Conservation (phyloP, 2,797 vertebrate genomes). For the Sarcophilus harrisii region DNA sequence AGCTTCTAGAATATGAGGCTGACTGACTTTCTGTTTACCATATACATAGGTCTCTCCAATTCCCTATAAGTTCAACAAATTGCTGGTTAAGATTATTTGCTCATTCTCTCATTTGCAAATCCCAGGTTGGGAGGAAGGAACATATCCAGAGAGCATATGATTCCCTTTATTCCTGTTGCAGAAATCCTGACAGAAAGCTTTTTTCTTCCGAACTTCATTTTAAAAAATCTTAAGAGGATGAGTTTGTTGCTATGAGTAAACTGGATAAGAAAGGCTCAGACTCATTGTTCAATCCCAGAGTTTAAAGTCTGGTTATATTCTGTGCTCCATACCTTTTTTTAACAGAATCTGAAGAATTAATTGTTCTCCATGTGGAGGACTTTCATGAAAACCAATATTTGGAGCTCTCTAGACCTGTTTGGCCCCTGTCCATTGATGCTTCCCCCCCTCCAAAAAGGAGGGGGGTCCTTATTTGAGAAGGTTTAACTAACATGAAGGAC, state of each 20-base stretch:
- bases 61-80: not conserved
- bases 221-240: not conserved
- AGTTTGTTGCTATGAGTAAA: conserved; percentile 30
- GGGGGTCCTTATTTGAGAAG: conserved; percentile 60
- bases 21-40: not conserved
- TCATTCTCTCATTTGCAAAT: not conserved
- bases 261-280: not conserved
- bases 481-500: conserved; percentile 37
- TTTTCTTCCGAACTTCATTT: not conserved
- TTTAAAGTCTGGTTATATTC: not conserved
- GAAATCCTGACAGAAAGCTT: not conserved
- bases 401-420: conserved; percentile 30
- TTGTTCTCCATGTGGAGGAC: conserved; percentile 4
- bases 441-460: too few relatives aligned
- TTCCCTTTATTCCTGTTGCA: not conserved
- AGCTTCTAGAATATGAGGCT: not conserved
- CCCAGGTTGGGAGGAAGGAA: not conserved
- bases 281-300: not conserved
- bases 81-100: not conserved
- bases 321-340: not conserved
- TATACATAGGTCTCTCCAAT: not conserved
- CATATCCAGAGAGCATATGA: not conserved
- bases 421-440: conserved; percentile 14
- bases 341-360: not conserved
- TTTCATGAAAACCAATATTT: conserved; percentile 39